These are phyloP conservation scores for Rhadina sibilatrix DNA, from an alignment of 2,113 vertebrate genomes.

Conservation along the genomic window DNA sequence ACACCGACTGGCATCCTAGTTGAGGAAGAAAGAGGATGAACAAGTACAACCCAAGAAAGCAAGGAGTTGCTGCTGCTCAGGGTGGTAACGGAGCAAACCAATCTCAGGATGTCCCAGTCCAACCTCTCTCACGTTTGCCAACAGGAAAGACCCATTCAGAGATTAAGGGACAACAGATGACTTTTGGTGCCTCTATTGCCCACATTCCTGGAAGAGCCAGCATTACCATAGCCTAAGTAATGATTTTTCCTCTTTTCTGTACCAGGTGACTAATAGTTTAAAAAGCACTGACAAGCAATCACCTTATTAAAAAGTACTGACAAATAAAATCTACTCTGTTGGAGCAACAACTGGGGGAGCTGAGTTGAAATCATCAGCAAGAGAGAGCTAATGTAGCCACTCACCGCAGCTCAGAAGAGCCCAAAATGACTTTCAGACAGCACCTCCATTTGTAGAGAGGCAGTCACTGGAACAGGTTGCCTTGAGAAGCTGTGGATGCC, in stretches of 20 bases:
- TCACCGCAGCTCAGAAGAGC: background rate
- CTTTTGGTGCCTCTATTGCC: background rate
- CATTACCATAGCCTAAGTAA: rapidly evolving
- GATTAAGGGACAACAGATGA: background rate
- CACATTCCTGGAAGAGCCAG: background rate
- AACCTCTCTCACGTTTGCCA: background rate
- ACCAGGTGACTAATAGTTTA: background rate
- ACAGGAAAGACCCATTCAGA: background rate
- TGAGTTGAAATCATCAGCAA: background rate
- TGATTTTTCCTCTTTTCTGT: background rate
- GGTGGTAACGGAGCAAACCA: background rate
- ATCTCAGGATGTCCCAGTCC: background rate
- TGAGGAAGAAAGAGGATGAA: background rate
- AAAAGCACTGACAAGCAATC: background rate
- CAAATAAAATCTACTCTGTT: background rate
- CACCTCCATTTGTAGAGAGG: background rate
- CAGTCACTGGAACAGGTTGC: background rate
- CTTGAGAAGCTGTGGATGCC: background rate
- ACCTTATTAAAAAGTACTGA: background rate
- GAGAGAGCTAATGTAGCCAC: background rate
- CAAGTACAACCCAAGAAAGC: background rate
- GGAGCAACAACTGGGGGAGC: background rate
- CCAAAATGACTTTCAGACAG: background rate
- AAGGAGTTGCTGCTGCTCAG: background rate
- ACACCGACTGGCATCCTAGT: background rate